A percentile compares a stretch with the other conserved stretches of the same genome.
Evolutionary conservation across 1,140 invertebrate genomes (phyloP).

Genomic region (Drosophila mayri): DNA sequence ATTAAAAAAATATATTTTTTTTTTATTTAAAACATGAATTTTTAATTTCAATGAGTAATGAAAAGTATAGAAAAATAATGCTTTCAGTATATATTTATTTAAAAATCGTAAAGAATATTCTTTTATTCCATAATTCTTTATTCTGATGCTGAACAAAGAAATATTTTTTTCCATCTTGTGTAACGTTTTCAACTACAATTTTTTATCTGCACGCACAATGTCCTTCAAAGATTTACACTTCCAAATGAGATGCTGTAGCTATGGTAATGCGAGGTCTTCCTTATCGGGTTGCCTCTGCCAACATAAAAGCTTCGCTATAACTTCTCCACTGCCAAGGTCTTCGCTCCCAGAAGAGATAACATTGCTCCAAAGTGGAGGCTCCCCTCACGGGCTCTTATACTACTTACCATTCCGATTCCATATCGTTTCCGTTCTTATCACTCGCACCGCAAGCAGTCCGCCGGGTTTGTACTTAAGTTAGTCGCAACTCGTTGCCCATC

Average conservation of each 20-base stretch:
- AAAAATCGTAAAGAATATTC: neutral
- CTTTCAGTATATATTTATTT: neutral
- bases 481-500: constrained; percentile 51
- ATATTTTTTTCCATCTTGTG: neutral
- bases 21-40: too few relatives aligned
- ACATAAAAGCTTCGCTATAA: constrained; percentile 6
- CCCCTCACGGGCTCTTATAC: constrained; percentile 17
- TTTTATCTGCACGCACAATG: neutral
- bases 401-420: constrained; percentile 44
- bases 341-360: constrained; percentile 12
- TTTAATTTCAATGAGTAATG: neutral
- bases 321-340: constrained; percentile 56
- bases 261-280: constrained; percentile 8
- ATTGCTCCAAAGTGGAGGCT: neutral
- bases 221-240: neutral
- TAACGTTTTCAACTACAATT: neutral
- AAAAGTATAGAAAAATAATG: neutral
- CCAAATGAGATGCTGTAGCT: constrained; percentile 4
- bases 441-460: constrained; percentile 32
- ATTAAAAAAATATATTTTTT: neutral
- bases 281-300: constrained; percentile 32
- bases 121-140: neutral
- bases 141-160: neutral
- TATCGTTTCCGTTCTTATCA: constrained; percentile 57
- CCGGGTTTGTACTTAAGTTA: constrained; percentile 65